Conservation (phyloP, 2,888 invertebrate species). For the Choristoneura rosaceana region DNA sequence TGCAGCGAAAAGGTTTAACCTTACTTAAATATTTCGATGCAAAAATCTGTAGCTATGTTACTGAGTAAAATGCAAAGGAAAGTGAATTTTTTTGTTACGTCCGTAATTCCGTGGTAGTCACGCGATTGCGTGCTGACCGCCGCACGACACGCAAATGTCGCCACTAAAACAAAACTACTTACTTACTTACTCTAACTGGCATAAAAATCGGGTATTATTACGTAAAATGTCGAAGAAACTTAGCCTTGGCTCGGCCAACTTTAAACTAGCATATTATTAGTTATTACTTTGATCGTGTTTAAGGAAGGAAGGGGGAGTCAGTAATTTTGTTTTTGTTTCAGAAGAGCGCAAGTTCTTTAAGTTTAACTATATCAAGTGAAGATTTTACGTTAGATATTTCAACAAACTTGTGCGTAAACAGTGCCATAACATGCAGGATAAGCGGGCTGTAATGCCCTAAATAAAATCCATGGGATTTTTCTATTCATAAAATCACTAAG, state of each 20-base stretch:
- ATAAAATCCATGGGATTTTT: too few relatives aligned
- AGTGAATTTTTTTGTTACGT: constrained; percentile 38
- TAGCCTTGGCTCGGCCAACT: constrained; percentile 33
- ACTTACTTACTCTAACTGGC: constrained; percentile 46
- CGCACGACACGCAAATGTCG: constrained; percentile 71
- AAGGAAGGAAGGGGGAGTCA: constrained; percentile 13
- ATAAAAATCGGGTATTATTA: constrained; percentile 35
- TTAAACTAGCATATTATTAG: constrained; percentile 29
- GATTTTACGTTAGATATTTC: not conserved
- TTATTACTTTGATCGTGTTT: constrained; percentile 21
- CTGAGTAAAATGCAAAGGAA: constrained; percentile 18
- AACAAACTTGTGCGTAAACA: too few relatives aligned
- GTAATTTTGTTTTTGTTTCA: constrained; percentile 28
- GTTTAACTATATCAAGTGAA: too few relatives aligned
- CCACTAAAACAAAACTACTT: constrained; percentile 60
- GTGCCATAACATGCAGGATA: too few relatives aligned
- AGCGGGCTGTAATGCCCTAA: too few relatives aligned
- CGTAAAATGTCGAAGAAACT: constrained; percentile 24
- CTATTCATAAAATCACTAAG: too few relatives aligned
- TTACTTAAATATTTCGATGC: not conserved
- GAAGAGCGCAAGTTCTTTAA: not conserved
- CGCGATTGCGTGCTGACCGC: constrained; percentile 79
- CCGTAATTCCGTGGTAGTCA: constrained; percentile 49
- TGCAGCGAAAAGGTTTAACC: not conserved
- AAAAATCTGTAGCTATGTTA: constrained; percentile 22